A percentile compares a stretch with the other conserved stretches of the same genome.
phyloP scores from a whole-genome alignment of 2,888 invertebrate species.

The Sinodicranocentrus sp. region DNA sequence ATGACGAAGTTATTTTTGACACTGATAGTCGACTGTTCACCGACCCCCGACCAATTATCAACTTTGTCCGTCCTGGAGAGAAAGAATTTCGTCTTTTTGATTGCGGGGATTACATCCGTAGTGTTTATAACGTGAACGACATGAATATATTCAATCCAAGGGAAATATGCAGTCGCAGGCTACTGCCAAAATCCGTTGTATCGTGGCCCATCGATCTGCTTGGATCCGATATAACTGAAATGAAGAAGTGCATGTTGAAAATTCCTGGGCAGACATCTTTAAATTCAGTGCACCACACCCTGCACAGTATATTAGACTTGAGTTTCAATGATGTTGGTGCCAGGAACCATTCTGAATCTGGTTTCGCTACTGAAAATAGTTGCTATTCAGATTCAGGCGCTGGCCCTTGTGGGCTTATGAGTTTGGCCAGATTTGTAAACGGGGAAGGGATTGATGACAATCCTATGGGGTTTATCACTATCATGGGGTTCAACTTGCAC shows the following conservation, averaged over 20 bases:
- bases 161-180: slow-evolving; percentile 31
- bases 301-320: neutral
- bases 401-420: neutral
- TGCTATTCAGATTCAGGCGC: neutral
- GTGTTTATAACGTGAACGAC: slow-evolving; percentile 23
- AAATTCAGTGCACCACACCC: neutral
- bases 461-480: slow-evolving; percentile 6
- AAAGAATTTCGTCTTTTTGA: slow-evolving; percentile 43
- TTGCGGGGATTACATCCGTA: neutral
- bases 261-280: slow-evolving; percentile 1
- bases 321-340: neutral
- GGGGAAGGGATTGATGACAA: neutral
- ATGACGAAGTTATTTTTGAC: no score
- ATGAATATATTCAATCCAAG: slow-evolving; percentile 3
- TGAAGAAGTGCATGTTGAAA: slow-evolving; percentile 5
- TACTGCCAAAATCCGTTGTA: slow-evolving; percentile 15
- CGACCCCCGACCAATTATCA: neutral
- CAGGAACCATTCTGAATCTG: neutral
- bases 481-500: slow-evolving; percentile 33
- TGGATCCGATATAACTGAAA: neutral
- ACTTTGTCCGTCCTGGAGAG: slow-evolving; percentile 13
- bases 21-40: slow-evolving; percentile 17
- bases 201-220: slow-evolving; percentile 23
- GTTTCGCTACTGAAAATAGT: no score
- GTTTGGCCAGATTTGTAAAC: neutral